Evolutionary conservation across 2,113 vertebrate genomes (phyloP).

Genomic region (Campylomormyrus tamandua): DNA sequence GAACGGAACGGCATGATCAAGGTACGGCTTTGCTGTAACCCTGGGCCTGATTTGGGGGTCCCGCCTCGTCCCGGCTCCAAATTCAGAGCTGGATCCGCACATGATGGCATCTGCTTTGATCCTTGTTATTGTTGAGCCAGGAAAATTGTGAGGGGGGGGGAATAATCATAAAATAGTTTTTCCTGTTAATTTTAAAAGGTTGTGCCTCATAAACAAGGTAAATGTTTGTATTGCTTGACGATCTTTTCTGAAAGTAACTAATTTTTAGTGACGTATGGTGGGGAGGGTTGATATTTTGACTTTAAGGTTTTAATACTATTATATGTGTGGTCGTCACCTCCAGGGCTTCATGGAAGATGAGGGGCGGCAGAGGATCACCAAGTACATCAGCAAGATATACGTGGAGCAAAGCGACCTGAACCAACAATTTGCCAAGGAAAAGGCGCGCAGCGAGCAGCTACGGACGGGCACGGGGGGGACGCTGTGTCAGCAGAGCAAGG

Average conservation of each 20-base stretch:
- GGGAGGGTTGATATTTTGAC: not conserved
- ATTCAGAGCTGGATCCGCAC: not conserved
- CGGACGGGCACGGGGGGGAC: slow-evolving; percentile 50
- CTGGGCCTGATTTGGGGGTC: not conserved
- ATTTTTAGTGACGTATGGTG: not conserved
- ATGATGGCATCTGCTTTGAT: not conserved
- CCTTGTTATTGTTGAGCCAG: not conserved
- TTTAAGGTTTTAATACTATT: not conserved
- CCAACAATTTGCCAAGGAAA: slow-evolving; percentile 77
- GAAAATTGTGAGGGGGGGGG: not conserved
- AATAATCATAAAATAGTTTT: not conserved
- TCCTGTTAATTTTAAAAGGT: not conserved
- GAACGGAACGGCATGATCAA: slow-evolving; percentile 78
- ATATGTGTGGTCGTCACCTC: not conserved
- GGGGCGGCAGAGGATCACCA: slow-evolving; percentile 90
- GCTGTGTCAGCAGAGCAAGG: not conserved
- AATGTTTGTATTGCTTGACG: not conserved
- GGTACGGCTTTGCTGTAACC: slow-evolving; percentile 49
- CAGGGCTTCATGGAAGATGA: slow-evolving; percentile 96
- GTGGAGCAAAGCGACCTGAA: slow-evolving; percentile 76
- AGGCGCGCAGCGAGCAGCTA: slow-evolving; percentile 74
- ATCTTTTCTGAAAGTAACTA: not conserved
- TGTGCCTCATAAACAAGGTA: not conserved
- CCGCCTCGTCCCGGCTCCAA: not conserved
- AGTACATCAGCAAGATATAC: slow-evolving; percentile 77